Conservation (phyloP, 2,888 invertebrate species). For the Drosophila colorata region DNA sequence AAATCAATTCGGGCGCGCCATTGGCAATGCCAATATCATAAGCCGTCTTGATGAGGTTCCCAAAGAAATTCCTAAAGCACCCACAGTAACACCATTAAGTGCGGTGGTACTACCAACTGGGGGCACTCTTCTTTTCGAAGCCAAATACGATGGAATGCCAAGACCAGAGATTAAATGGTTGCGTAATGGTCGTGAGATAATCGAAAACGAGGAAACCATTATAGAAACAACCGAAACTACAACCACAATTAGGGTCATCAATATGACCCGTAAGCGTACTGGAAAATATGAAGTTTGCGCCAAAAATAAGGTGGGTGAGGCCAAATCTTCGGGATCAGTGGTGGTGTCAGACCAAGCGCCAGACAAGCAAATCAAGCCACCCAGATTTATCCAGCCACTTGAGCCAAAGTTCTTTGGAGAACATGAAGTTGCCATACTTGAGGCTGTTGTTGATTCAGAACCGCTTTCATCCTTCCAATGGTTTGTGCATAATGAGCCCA, state of each 20-base stretch:
- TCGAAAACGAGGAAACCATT: conserved; percentile 87
- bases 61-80: conserved; percentile 87
- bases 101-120: conserved; percentile 90
- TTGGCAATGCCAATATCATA: conserved; percentile 90
- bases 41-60: conserved; percentile 85
- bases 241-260: conserved; percentile 89
- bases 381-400: conserved; percentile 90
- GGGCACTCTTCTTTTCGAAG: conserved; percentile 89
- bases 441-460: conserved; percentile 91
- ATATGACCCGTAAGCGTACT: conserved; percentile 90
- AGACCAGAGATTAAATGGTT: conserved; percentile 93
- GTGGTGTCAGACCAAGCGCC: conserved; percentile 88
- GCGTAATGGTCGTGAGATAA: conserved; percentile 92
- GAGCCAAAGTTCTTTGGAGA: conserved; percentile 89
- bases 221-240: conserved; percentile 87
- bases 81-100: conserved; percentile 92
- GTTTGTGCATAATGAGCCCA: conserved; percentile 91
- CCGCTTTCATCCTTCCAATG: conserved; percentile 94
- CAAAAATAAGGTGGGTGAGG: conserved; percentile 91
- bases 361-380: conserved; percentile 88
- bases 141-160: conserved; percentile 90
- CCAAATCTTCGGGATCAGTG: conserved; percentile 93
- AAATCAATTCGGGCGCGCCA: conserved; percentile 90
- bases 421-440: conserved; percentile 92
- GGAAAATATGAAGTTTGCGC: conserved; percentile 96